Percentiles rank a stretch among this genome's conserved stretches.
Conservation (phyloP, 2,797 vertebrate genomes). For the Echeneis naucrates region DNA sequence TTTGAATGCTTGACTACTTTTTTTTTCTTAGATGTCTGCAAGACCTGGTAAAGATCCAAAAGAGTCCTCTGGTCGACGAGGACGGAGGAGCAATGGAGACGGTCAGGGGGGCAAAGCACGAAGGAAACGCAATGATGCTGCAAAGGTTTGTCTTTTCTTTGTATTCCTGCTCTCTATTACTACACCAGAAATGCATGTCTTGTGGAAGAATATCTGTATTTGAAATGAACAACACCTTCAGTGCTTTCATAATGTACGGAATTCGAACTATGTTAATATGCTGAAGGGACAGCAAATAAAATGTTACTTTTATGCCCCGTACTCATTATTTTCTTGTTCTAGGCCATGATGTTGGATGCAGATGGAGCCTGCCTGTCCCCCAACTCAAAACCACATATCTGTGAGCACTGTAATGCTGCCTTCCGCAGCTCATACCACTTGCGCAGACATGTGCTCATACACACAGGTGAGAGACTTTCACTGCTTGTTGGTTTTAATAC, state of each 20-base stretch:
- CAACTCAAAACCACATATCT: conserved; percentile 95
- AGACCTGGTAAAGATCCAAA: conserved; percentile 89
- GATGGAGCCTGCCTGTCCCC: conserved; percentile 91
- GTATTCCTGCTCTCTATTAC: neutral
- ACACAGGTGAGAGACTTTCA: conserved; percentile 86
- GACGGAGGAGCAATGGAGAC: conserved; percentile 92
- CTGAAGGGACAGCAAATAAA: neutral
- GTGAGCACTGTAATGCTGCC: conserved; percentile 95
- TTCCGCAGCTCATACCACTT: conserved; percentile 99
- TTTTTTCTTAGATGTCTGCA: conserved; percentile 79
- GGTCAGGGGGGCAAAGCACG: conserved; percentile 95
- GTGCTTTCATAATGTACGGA: neutral
- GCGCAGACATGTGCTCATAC: conserved; percentile 97
- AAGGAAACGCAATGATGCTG: conserved; percentile 91
- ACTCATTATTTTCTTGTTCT: conserved; percentile 4
- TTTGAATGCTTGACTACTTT: neutral
- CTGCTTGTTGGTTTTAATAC: neutral
- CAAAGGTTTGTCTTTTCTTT: conserved; percentile 84
- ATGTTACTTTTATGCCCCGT: neutral
- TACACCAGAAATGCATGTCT: neutral
- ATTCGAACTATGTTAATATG: neutral
- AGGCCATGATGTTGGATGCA: conserved; percentile 87
- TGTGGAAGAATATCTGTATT: neutral
- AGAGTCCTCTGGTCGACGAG: conserved; percentile 90
- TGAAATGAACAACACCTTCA: neutral